Conservation (phyloP, 2,113 vertebrate genomes). For the Tachycineta bicolor region DNA sequence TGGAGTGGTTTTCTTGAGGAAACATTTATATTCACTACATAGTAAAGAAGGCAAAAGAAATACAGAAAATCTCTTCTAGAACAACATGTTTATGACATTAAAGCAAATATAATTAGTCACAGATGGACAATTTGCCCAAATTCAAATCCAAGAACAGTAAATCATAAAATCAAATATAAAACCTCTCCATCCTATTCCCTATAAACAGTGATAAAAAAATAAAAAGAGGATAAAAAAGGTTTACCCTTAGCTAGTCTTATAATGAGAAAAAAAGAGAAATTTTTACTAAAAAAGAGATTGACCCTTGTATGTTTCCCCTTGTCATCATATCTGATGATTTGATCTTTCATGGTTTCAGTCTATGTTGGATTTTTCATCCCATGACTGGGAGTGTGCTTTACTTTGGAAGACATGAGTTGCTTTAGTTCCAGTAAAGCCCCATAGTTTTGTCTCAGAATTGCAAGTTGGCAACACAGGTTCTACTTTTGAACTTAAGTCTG, state of each 20-base stretch:
- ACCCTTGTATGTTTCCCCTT: neutral
- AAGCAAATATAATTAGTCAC: slow-evolving; percentile 7
- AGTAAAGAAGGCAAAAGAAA: neutral
- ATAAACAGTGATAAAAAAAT: neutral
- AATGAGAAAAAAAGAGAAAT: neutral
- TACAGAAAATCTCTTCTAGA: neutral
- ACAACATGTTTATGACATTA: neutral
- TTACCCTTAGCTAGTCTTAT: neutral
- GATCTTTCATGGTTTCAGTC: neutral
- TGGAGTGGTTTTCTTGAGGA: neutral
- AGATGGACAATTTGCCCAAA: neutral
- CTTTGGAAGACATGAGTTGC: neutral
- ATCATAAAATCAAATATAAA: neutral
- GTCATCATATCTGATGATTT: neutral
- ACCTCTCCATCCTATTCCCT: neutral
- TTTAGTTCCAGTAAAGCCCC: neutral
- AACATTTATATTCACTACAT: neutral
- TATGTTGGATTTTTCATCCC: neutral
- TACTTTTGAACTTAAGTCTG: neutral
- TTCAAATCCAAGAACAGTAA: neutral
- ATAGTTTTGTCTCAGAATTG: neutral
- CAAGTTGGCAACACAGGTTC: neutral
- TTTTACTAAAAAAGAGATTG: neutral
- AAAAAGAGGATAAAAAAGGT: neutral
- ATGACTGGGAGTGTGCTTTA: neutral